These are phyloP conservation scores for Philereme vetulata DNA, from an alignment of 2,888 invertebrate species.

Conservation along the genomic window DNA sequence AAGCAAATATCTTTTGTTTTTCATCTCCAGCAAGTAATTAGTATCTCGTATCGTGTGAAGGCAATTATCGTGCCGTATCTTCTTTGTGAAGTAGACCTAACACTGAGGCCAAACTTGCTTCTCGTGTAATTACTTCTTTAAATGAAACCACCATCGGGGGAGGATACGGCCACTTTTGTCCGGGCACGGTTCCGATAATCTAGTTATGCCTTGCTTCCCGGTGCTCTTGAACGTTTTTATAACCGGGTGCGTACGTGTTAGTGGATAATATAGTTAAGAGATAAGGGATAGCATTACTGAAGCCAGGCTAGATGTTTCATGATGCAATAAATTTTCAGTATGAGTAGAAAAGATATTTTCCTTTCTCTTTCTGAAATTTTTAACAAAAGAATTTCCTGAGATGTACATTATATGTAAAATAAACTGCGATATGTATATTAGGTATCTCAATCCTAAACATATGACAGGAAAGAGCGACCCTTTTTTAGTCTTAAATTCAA, in stretches of 20 bases:
- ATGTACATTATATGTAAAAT: too few relatives aligned
- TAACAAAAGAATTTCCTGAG: too few relatives aligned
- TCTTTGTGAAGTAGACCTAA: slow-evolving; percentile 16
- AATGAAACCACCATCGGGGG: slow-evolving; percentile 71
- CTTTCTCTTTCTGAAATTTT: too few relatives aligned
- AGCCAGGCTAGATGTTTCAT: background rate
- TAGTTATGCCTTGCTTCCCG: slow-evolving; percentile 58
- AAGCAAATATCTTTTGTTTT: too few relatives aligned
- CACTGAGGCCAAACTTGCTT: slow-evolving; percentile 65
- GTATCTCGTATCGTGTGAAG: background rate
- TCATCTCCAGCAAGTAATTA: too few relatives aligned
- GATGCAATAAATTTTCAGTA: too few relatives aligned
- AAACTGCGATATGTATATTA: too few relatives aligned
- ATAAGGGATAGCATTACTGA: slow-evolving; percentile 18
- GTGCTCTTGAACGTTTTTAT: slow-evolving; percentile 41
- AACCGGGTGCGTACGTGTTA: slow-evolving; percentile 39
- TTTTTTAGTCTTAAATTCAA: slow-evolving; percentile 8
- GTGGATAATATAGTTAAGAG: slow-evolving; percentile 26
- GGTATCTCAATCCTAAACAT: background rate
- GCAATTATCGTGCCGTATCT: background rate
- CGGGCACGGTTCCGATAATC: slow-evolving; percentile 67
- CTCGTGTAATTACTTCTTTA: slow-evolving; percentile 81
- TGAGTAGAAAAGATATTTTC: too few relatives aligned
- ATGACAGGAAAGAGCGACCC: background rate
- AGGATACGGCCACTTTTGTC: slow-evolving; percentile 67